These are phyloP conservation scores for Cossypha dichroa DNA, from an alignment of 2,797 vertebrate genomes.

Conservation along the genomic window DNA sequence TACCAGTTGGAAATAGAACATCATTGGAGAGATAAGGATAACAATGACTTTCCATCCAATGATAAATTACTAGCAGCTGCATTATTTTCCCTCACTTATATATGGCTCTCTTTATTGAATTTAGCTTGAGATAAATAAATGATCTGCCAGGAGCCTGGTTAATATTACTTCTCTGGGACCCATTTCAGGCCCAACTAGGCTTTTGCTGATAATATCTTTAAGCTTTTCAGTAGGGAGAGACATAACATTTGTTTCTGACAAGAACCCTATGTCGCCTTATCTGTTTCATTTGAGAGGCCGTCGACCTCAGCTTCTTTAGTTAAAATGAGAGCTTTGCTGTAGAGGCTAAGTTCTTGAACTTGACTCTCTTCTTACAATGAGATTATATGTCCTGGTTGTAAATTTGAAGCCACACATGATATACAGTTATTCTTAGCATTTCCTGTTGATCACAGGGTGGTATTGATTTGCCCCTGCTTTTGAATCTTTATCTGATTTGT, in stretches of 20 bases:
- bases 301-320: constrained; percentile 72
- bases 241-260: constrained; percentile 83
- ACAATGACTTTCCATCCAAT: constrained; percentile 87
- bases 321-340: constrained; percentile 76
- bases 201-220: constrained; percentile 81
- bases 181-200: constrained; percentile 80
- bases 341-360: constrained; percentile 76
- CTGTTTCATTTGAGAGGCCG: constrained; percentile 80
- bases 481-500: constrained; percentile 18
- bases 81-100: constrained; percentile 92
- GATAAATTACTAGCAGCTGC: constrained; percentile 88
- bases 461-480: constrained; percentile 45
- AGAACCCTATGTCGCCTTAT: constrained; percentile 82
- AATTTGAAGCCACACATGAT: constrained; percentile 72
- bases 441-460: constrained; percentile 70
- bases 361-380: constrained; percentile 71
- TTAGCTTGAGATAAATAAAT: constrained; percentile 91
- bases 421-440: constrained; percentile 68
- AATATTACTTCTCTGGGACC: constrained; percentile 84
- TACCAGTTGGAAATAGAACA: constrained; percentile 86
- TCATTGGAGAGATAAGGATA: constrained; percentile 88
- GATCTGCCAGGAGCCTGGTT: constrained; percentile 86
- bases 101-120: constrained; percentile 90
- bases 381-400: constrained; percentile 70
- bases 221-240: constrained; percentile 81